phyloP scores from a whole-genome alignment of 37 sponge, comb jelly and placozoan genomes.

The Lycopodina hypogea region DNA sequence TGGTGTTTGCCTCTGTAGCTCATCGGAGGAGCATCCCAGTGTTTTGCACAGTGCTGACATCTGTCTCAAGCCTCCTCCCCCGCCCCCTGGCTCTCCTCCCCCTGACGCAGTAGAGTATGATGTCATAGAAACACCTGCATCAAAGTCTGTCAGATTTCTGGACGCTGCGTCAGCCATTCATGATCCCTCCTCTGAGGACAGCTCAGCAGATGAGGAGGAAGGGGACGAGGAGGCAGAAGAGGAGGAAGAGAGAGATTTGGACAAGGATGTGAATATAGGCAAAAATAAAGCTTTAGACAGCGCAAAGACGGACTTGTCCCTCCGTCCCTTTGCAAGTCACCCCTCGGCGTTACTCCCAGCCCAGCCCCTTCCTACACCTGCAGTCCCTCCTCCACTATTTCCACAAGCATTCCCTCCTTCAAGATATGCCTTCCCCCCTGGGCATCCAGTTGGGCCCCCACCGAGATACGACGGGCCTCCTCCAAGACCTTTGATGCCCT shows the following conservation, averaged over 20 bases:
- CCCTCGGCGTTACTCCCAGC: slow-evolving; percentile 20
- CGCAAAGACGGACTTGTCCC: slow-evolving; percentile 22
- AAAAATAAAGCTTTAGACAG: background rate
- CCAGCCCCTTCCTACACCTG: slow-evolving; percentile 38
- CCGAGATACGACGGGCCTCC: slow-evolving; percentile 38
- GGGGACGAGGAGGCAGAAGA: slow-evolving; percentile 11
- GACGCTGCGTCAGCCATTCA: background rate
- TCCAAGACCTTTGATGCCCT: slow-evolving; percentile 51
- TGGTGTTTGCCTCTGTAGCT: background rate
- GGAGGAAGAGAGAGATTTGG: background rate
- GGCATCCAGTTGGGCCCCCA: slow-evolving; percentile 57
- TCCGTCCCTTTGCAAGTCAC: slow-evolving; percentile 60
- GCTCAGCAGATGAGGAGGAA: slow-evolving; percentile 29
- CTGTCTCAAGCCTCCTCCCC: slow-evolving; percentile 30
- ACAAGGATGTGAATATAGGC: background rate
- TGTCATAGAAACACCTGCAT: slow-evolving; percentile 5
- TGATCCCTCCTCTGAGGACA: slow-evolving; percentile 12
- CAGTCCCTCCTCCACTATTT: slow-evolving; percentile 43
- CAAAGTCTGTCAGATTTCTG: slow-evolving; percentile 10
- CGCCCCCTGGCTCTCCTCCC: slow-evolving; percentile 78
- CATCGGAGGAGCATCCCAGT: slow-evolving; percentile 12
- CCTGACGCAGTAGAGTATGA: slow-evolving; percentile 23
- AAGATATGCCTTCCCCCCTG: slow-evolving; percentile 27
- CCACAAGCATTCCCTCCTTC: slow-evolving; percentile 16
- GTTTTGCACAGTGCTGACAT: background rate